Conservation (phyloP, 2,888 invertebrate genomes). For the Penaeus monodon region DNA sequence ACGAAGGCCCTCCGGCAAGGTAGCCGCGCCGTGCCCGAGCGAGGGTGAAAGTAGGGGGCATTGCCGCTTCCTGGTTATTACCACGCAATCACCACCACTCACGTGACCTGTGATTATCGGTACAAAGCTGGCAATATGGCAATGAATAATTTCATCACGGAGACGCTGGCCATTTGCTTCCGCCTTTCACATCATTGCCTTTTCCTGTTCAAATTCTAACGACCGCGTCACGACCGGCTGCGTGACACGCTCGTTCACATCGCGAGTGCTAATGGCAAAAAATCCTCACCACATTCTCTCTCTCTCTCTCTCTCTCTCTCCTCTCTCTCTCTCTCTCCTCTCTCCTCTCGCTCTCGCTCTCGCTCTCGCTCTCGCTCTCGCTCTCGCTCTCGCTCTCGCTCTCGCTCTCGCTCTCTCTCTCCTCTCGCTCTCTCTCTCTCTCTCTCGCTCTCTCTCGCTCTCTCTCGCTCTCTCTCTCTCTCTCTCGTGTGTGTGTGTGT, state of each 20-base stretch:
- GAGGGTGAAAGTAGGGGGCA: background rate
- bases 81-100: background rate
- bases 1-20: too few species aligned
- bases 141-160: background rate
- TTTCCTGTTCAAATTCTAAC: too few species aligned
- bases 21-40: too few species aligned
- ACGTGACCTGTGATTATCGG: background rate
- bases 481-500: background rate
- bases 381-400: constrained; percentile 12
- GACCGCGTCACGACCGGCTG: too few species aligned
- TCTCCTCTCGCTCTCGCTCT: constrained; percentile 1
- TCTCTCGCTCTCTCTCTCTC: too few species aligned
- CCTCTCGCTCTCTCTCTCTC: constrained; percentile 8
- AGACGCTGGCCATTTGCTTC: too few species aligned
- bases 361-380: background rate
- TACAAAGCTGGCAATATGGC: background rate
- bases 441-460: background rate
- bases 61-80: background rate
- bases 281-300: background rate
- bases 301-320: background rate
- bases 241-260: too few species aligned
- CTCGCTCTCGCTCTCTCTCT: constrained; percentile 5
- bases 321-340: background rate
- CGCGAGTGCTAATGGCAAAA: too few species aligned
- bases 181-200: too few species aligned